Percentiles rank a stretch among this genome's conserved stretches.
These are phyloP conservation scores for Isaurus tuberculatus DNA, from an alignment of 92 coral and sea anemone genomes.

Conservation along the genomic window DNA sequence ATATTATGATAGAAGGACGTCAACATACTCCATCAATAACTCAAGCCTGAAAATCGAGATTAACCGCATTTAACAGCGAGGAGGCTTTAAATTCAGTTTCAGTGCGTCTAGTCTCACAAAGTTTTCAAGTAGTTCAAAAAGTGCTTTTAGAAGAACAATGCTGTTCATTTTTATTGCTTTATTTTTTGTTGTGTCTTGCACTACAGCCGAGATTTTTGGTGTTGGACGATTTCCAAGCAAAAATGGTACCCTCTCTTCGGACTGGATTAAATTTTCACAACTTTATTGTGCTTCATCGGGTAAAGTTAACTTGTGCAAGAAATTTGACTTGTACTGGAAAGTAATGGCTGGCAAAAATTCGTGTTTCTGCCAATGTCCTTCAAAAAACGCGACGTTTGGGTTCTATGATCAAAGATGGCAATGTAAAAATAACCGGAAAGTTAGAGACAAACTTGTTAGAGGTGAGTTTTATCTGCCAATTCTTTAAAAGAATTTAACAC, in stretches of 20 bases:
- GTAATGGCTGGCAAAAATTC: background rate
- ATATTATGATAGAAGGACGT: background rate
- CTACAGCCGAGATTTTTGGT: conserved; percentile 8
- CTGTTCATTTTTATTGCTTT: background rate
- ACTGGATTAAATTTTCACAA: conserved; percentile 22
- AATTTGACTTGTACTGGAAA: background rate
- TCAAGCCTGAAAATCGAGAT: background rate
- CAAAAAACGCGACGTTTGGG: conserved; percentile 26
- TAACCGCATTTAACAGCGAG: background rate
- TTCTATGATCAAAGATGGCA: conserved; percentile 17
- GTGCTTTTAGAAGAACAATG: background rate
- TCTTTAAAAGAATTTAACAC: background rate
- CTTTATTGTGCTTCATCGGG: background rate
- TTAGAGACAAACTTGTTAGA: background rate
- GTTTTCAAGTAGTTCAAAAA: background rate
- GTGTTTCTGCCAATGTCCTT: conserved; percentile 11
- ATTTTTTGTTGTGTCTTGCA: background rate
- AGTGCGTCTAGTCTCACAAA: background rate
- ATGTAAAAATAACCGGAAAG: conserved; percentile 13
- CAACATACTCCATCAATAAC: background rate
- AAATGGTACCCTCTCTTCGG: conserved; percentile 2
- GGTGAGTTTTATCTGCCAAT: background rate
- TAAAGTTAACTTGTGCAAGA: background rate
- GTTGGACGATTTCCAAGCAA: conserved; percentile 10
- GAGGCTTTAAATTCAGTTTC: background rate